phyloP scores from a whole-genome alignment of 2,888 invertebrate genomes.

The Andricus quercusramuli region DNA sequence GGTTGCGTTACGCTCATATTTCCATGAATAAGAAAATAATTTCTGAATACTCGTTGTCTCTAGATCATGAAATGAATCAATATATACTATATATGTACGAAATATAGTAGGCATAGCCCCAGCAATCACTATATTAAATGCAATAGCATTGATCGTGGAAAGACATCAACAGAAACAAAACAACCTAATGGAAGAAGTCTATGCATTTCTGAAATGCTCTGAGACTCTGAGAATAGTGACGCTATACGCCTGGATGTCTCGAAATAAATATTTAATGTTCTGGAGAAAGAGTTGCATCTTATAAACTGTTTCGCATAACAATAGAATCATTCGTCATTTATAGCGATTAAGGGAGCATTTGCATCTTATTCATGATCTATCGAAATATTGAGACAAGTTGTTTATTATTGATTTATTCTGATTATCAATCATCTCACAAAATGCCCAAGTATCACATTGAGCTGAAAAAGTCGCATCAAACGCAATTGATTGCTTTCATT shows the following conservation, averaged over 20 bases:
- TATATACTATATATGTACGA: neutral
- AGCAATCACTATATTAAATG: constrained; percentile 1
- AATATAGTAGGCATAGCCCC: neutral
- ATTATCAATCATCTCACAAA: too few species aligned
- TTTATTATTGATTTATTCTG: too few species aligned
- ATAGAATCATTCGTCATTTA: neutral
- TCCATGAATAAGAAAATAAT: constrained; percentile 11
- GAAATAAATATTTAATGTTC: neutral
- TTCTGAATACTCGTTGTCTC: neutral
- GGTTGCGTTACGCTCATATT: neutral
- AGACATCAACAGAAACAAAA: constrained; percentile 14
- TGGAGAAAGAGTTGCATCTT: neutral
- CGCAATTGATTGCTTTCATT: too few species aligned
- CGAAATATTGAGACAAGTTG: neutral
- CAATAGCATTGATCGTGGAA: neutral
- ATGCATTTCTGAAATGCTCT: neutral
- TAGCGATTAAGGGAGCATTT: neutral
- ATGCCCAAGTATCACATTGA: too few species aligned
- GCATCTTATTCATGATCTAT: neutral
- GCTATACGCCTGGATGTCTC: neutral
- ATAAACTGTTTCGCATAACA: neutral
- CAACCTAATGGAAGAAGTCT: neutral
- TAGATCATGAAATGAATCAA: neutral
- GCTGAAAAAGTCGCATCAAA: too few species aligned
- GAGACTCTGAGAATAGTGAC: neutral